Conservation (phyloP, 2,888 invertebrate species). For the Hydrotaea diabolus region DNA sequence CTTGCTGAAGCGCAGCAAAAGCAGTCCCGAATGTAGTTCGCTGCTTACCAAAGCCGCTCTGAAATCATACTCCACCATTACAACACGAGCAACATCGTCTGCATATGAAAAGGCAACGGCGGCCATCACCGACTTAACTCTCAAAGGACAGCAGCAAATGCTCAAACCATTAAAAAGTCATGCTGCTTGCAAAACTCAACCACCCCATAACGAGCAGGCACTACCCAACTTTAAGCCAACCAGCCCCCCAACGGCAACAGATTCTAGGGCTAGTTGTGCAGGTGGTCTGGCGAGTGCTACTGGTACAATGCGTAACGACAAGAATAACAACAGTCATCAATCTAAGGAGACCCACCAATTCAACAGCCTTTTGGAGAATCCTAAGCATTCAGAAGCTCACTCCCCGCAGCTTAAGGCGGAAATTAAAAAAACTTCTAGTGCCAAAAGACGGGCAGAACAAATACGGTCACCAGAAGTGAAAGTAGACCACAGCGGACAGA, state of each 20-base stretch:
- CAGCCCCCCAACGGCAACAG: too few relatives aligned
- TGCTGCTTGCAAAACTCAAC: not conserved
- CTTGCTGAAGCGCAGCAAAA: not conserved
- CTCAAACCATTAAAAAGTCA: not conserved
- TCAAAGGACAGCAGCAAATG: not conserved
- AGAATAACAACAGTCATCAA: not conserved
- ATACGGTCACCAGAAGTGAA: too few relatives aligned
- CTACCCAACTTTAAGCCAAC: not conserved
- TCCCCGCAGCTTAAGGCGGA: not conserved
- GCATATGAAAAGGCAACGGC: not conserved
- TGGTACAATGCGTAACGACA: not conserved
- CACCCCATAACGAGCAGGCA: not conserved
- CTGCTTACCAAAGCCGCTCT: conserved; percentile 20
- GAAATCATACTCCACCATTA: conserved; percentile 15
- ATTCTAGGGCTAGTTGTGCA: too few relatives aligned
- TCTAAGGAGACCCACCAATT: not conserved
- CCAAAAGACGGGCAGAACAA: not conserved
- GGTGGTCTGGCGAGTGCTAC: not conserved
- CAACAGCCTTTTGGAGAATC: not conserved
- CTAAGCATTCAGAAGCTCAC: not conserved
- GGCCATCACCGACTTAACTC: not conserved
- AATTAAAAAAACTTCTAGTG: not conserved
- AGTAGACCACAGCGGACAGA: too few relatives aligned
- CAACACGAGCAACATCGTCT: not conserved
- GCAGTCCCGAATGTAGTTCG: not conserved